Conservation (phyloP, 2,888 invertebrate species). For the Malacosoma neustria region DNA sequence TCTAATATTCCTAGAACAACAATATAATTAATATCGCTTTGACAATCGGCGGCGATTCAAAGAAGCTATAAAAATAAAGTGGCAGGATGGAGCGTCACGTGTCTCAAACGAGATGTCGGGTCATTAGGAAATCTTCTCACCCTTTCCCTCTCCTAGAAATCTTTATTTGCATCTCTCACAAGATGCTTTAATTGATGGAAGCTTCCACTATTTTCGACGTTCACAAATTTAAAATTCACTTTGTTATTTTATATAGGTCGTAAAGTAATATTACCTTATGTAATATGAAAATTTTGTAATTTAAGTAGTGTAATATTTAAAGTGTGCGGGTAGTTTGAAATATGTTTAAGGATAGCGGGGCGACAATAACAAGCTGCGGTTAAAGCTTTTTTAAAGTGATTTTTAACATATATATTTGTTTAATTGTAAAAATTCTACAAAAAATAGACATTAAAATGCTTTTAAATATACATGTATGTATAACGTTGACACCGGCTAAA, state of each 20-base stretch:
- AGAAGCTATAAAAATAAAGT: constrained; percentile 40
- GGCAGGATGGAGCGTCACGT: constrained; percentile 30
- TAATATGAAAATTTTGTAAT: not conserved
- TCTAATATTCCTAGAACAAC: not conserved
- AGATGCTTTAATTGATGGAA: not conserved
- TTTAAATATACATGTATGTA: no score
- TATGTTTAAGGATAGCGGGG: not conserved
- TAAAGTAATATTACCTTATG: not conserved
- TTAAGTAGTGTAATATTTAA: not conserved
- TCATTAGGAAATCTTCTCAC: not conserved
- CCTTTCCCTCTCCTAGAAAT: not conserved
- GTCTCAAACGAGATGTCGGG: constrained; percentile 16
- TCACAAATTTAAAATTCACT: not conserved
- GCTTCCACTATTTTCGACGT: not conserved
- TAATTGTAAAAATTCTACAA: no score
- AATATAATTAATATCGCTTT: constrained; percentile 1
- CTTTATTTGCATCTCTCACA: not conserved
- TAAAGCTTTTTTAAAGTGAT: no score
- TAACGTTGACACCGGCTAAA: no score
- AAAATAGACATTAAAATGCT: no score
- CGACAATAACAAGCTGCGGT: no score
- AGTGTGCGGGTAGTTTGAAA: not conserved
- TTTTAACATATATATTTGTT: no score
- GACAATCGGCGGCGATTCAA: constrained; percentile 30
- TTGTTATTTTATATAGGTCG: not conserved